These are phyloP conservation scores for Phyllotis vaccarum DNA, from an alignment of 2,797 vertebrate species.

Conservation along the genomic window DNA sequence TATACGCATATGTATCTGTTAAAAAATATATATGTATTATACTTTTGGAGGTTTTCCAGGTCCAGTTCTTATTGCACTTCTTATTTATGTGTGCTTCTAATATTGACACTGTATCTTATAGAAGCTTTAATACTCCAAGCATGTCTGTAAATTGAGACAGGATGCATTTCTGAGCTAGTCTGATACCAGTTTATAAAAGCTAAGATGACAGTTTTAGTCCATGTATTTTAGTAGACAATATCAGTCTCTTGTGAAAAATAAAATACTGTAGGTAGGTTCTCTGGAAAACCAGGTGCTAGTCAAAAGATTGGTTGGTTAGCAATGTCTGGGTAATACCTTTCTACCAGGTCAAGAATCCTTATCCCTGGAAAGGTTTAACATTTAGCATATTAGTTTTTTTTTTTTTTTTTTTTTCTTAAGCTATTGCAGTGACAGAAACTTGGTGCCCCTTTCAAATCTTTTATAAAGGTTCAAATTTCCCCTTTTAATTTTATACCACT, in stretches of 20 bases:
- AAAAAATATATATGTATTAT: too few relatives aligned
- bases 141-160: background rate
- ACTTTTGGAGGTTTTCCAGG: background rate
- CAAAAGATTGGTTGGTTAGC: background rate
- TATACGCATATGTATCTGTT: too few relatives aligned
- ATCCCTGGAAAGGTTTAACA: background rate
- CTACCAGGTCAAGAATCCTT: background rate
- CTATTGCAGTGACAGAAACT: slow-evolving; percentile 51
- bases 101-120: background rate
- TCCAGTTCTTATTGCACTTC: background rate
- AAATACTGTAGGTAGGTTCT: background rate
- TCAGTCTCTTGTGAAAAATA: slow-evolving; percentile 15
- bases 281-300: slow-evolving; percentile 14
- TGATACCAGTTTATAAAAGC: background rate
- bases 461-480: slow-evolving; percentile 31
- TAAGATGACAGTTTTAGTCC: background rate
- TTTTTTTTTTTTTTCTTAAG: background rate
- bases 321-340: background rate
- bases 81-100: slow-evolving; percentile 31
- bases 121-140: slow-evolving; percentile 45
- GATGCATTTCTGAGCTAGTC: slow-evolving; percentile 31
- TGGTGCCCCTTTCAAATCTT: background rate
- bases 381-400: background rate
- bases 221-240: background rate
- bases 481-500: background rate